Evolutionary conservation across 2,797 vertebrate genomes (phyloP).

Genomic region (Decapterus maruadsi): DNA sequence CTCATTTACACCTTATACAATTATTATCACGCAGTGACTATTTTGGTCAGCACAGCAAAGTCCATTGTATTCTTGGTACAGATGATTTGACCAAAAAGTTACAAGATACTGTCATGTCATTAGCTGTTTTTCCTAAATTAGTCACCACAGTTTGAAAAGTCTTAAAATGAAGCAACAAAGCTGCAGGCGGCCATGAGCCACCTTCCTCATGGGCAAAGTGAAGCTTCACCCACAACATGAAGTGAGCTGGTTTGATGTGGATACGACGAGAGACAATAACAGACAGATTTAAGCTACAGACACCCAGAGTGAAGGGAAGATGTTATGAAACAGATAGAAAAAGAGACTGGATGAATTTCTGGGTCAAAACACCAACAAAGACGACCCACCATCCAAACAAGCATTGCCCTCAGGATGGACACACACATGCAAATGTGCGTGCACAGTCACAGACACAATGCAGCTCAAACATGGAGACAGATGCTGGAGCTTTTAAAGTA

Average conservation of each 20-base stretch:
- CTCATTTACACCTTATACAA: too few relatives aligned
- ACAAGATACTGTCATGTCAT: too few relatives aligned
- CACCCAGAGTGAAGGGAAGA: background rate
- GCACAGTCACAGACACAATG: constrained; percentile 18
- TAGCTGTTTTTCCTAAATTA: too few relatives aligned
- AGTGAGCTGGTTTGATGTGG: background rate
- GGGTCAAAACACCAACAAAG: constrained; percentile 60
- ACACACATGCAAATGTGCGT: constrained; percentile 17
- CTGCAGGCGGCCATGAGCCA: background rate
- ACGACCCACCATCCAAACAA: constrained; percentile 30
- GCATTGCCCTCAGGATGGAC: constrained; percentile 52
- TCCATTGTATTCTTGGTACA: too few relatives aligned
- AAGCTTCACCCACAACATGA: background rate
- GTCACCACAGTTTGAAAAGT: too few relatives aligned
- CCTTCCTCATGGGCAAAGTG: constrained; percentile 13
- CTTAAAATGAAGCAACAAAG: too few relatives aligned
- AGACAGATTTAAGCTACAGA: constrained; percentile 11
- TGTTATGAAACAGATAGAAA: constrained; percentile 20
- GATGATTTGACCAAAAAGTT: too few relatives aligned
- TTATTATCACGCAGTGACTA: too few relatives aligned
- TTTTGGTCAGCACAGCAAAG: too few relatives aligned
- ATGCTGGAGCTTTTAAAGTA: background rate
- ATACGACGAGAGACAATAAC: background rate
- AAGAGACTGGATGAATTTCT: constrained; percentile 39
- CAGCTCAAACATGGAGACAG: background rate